Percentiles rank a stretch among this genome's conserved stretches.
phyloP scores from a whole-genome alignment of 2,888 invertebrate species.

The Eristalis arbustorum region DNA sequence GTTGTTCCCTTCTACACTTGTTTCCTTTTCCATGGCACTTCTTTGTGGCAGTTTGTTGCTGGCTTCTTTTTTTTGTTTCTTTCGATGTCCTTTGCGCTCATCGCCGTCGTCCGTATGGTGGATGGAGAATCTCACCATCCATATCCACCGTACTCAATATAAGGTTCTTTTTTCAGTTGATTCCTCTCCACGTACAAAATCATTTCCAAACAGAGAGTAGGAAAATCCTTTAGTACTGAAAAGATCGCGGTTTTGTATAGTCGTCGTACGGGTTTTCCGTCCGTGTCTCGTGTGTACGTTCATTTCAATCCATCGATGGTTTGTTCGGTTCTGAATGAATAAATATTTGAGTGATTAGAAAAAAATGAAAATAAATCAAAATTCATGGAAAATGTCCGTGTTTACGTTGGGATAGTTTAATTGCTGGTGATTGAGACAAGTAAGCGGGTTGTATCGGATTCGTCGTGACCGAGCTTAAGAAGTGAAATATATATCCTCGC shows the following conservation, averaged over 20 bases:
- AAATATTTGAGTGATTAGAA: background rate
- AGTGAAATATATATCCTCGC: background rate
- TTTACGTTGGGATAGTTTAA: conserved; percentile 18
- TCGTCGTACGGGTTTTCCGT: conserved; percentile 74
- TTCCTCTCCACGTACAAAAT: conserved; percentile 64
- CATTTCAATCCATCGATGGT: conserved; percentile 45
- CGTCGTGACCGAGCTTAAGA: background rate
- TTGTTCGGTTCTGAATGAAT: conserved; percentile 1
- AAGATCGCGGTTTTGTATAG: conserved; percentile 80
- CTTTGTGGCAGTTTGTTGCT: background rate
- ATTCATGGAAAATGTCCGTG: conserved; percentile 22
- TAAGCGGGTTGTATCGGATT: conserved; percentile 15
- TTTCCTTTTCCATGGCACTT: background rate
- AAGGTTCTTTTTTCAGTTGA: conserved; percentile 53
- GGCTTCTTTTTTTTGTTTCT: background rate
- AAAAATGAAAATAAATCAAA: background rate
- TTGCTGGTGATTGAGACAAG: conserved; percentile 13
- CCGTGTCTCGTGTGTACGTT: conserved; percentile 40
- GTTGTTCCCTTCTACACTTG: background rate
- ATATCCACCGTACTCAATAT: background rate
- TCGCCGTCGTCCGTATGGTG: conserved; percentile 10
- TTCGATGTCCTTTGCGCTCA: conserved; percentile 53
- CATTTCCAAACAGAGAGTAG: conserved; percentile 74
- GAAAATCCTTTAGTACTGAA: conserved; percentile 79
- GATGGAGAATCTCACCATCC: background rate